Evolutionary conservation across 2,888 invertebrate genomes (phyloP).

Genomic region (Spatulosminthurus flaviceps): DNA sequence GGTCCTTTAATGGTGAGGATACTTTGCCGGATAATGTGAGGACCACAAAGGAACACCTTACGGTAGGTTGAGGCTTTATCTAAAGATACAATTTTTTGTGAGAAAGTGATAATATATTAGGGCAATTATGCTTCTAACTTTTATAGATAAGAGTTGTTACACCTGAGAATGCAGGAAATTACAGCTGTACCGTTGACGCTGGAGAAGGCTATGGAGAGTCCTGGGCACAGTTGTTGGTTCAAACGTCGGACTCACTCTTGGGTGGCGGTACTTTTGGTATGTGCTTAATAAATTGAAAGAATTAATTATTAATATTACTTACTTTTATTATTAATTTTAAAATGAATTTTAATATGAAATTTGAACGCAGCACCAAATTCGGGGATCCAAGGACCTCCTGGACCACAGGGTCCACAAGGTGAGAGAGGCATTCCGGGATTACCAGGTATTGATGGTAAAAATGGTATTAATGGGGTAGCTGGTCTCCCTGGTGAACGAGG

Average conservation of each 20-base stretch:
- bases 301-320: not conserved
- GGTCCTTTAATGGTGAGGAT: slow-evolving; percentile 8
- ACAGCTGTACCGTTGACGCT: slow-evolving; percentile 19
- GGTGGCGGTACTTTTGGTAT: not conserved
- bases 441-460: slow-evolving; percentile 20
- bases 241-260: not conserved
- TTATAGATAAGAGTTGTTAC: not conserved
- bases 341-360: no score
- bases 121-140: not conserved
- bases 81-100: no score
- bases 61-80: slow-evolving; percentile 9
- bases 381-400: slow-evolving; percentile 6
- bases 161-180: slow-evolving; percentile 1
- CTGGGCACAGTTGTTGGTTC: not conserved
- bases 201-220: slow-evolving; percentile 25
- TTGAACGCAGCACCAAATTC: not conserved
- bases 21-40: slow-evolving; percentile 15
- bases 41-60: not conserved
- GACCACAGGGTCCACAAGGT: slow-evolving; percentile 22
- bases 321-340: not conserved
- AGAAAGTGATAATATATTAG: no score
- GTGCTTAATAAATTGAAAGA: no score
- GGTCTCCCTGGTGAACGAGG: slow-evolving; percentile 29
- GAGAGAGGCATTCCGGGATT: slow-evolving; percentile 22
- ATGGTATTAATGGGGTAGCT: slow-evolving; percentile 12